Base-by-base conservation (phyloP, 2,888 invertebrate genomes). In the Poecilus cupreus region DNA sequence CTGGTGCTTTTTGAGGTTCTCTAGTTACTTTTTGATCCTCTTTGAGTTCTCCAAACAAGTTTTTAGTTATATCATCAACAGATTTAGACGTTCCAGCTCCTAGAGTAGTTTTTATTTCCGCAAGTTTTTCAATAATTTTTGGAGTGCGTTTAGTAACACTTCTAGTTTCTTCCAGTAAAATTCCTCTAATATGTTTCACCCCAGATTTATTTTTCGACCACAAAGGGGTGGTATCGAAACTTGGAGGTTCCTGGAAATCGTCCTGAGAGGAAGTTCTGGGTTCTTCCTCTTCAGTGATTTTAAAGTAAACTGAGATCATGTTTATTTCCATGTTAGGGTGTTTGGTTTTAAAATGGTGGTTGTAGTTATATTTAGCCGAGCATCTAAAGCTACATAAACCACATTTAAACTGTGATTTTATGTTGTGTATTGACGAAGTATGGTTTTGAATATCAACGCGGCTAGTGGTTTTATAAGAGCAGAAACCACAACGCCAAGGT, bases 371-470 rank as follows among this genome's bases (percentile, higher is more conserved):
- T 24, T 91, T 88, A 1, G 91, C 91, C 0, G 92, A 88, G 0
- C 89, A 89, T 26, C 90, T 91, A 83, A 92, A 94, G 0, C 90
- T 86, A 84, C 96, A 96, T 82, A 93, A 89, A 0, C 91, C 91
- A 85, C 96, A 96, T 85, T 93, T 94, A 87, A 91, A 96, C 83
- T 94, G 95, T 85, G 91, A 90, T 82, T 92, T 93, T 1, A 94
- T 91, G 32, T 91, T 90, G 86, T 96, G 96, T 5, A 87, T 85
- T 37, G 88, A 89, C 0, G 88, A 86, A 37, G 92, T 92, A 85
- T 95, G 95, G 0, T 90, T 89, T 0, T 90, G 88, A 37, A 94
- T 92, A 60, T 93, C 93, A 0, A 90, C 90, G 22, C 93, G 92
- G 0, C 92, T 91, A 82, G 91, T 89, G 83, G 91, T 92, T 80